Conservation (phyloP, 1,140 invertebrate species). For the Conus betulinus region DNA sequence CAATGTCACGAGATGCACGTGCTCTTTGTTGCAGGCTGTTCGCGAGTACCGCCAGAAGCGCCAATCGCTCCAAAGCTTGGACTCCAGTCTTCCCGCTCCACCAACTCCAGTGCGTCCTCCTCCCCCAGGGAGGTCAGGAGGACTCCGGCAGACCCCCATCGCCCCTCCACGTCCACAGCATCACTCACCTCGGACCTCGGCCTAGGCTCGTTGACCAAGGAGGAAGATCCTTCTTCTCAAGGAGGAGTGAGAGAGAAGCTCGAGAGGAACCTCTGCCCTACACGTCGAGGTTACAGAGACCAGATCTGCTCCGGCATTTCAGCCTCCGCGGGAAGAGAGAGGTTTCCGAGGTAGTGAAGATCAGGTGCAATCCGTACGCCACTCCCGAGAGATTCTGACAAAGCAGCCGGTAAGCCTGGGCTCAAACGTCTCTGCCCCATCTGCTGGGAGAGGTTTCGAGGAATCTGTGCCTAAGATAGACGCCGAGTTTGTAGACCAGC, state of each 20-base stretch:
- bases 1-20: not conserved
- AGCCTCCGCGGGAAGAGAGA: not conserved
- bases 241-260: not conserved
- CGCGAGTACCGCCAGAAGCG: constrained; percentile 59
- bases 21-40: constrained; percentile 37
- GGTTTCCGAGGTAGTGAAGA: not conserved
- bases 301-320: not conserved
- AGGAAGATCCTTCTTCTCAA: not conserved
- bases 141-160: not conserved
- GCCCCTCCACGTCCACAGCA: no score
- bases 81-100: constrained; percentile 19
- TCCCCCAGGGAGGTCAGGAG: not conserved
- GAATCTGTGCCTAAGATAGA: not conserved
- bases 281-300: not conserved
- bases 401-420: not conserved
- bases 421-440: not conserved
- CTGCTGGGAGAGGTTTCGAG: not conserved
- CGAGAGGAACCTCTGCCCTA: not conserved
- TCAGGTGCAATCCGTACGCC: not conserved
- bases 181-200: not conserved
- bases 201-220: not conserved
- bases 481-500: not conserved
- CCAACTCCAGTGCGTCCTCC: constrained; percentile 18
- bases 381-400: not conserved
- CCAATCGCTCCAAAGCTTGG: constrained; percentile 41